Evolutionary conservation across 2,113 vertebrate species (phyloP), one percentile per base, ranked within the genome.

Genomic region (Uria aalge): DNA sequence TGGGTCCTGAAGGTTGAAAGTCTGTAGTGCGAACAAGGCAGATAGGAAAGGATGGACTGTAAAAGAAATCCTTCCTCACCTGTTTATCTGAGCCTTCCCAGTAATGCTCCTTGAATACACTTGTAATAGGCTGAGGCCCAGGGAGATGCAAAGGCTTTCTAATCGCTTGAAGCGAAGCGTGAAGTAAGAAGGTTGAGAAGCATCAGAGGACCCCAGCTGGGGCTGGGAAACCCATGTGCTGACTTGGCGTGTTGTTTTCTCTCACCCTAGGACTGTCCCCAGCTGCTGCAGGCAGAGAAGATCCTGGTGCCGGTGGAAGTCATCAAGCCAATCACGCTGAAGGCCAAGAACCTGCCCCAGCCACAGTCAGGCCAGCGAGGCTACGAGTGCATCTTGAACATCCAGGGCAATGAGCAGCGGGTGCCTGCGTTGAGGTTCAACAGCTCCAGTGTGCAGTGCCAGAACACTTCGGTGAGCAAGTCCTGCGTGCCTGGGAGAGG

Each of bases 361-460:
- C 99, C 99, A 0, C 99, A 99, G 97, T 99, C 99, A 0, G 99
- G 99, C n/a, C 99, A 99, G 97, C 96, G 99, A 1, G 99, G 99
- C 22, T 99, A 99, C 1, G 99, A 99, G 92, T 99, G 99, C 78
- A 96, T 99, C 92, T 97, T 99, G 66, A 99, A 87, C 97, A 99
- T 99, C 97, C 99, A 99, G 94, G 99, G 99, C 60, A 98, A 96
- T 1, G 99, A 99, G 95, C 99, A 99, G 97, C 77, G 99, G 41
- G 99, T 99, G 26, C 99, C 99, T 0, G 99, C 99, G 48, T 87
- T 99, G 84, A 98, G 99, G 88, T 99, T 99, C 98, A 99, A 99
- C 98, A 99, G 99, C 97, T 99, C 99, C 97, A 99, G 99, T 0
- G 99, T 99, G 79, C 99, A 99, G 96, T 99, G 99, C 97, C 99